phyloP scores from a whole-genome alignment of 2,797 vertebrate species.

The Decapterus maruadsi region DNA sequence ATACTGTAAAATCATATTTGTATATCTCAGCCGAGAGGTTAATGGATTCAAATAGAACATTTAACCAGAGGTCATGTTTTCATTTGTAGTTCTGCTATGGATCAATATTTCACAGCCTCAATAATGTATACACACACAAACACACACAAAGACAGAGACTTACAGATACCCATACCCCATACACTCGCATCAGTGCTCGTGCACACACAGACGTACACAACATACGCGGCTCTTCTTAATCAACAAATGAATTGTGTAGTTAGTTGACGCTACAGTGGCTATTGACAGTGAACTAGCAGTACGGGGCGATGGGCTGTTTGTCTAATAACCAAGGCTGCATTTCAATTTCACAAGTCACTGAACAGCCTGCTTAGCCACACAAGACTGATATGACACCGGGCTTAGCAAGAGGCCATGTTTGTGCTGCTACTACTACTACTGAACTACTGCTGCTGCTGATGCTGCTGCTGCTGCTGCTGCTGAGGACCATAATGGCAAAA shows the following conservation, averaged over 20 bases:
- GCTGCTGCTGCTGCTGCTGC: slow-evolving; percentile 21
- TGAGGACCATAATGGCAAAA: slow-evolving; percentile 46
- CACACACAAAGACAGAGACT: slow-evolving; percentile 2
- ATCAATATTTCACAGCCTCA: slow-evolving; percentile 48
- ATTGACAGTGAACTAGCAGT: slow-evolving; percentile 80
- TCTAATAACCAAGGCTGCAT: slow-evolving; percentile 87
- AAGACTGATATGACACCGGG: slow-evolving; percentile 80
- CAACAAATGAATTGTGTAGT: slow-evolving; percentile 74
- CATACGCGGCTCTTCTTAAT: slow-evolving; percentile 58
- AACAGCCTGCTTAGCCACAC: slow-evolving; percentile 82
- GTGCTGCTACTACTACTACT: slow-evolving; percentile 2
- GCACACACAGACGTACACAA: slow-evolving; percentile 28
- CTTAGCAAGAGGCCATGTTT: slow-evolving; percentile 62
- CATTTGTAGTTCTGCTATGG: slow-evolving; percentile 45
- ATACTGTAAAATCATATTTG: not conserved
- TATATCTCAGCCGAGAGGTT: slow-evolving; percentile 20
- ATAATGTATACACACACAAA: slow-evolving; percentile 30
- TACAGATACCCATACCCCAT: not conserved
- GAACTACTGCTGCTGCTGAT: not conserved
- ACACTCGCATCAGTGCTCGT: slow-evolving; percentile 4
- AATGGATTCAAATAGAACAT: slow-evolving; percentile 63
- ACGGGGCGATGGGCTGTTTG: slow-evolving; percentile 80
- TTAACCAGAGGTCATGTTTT: slow-evolving; percentile 61
- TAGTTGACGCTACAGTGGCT: slow-evolving; percentile 74
- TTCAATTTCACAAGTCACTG: slow-evolving; percentile 88